Conservation (phyloP, 2,797 vertebrate species). For the Lagorchestes hirsutus region DNA sequence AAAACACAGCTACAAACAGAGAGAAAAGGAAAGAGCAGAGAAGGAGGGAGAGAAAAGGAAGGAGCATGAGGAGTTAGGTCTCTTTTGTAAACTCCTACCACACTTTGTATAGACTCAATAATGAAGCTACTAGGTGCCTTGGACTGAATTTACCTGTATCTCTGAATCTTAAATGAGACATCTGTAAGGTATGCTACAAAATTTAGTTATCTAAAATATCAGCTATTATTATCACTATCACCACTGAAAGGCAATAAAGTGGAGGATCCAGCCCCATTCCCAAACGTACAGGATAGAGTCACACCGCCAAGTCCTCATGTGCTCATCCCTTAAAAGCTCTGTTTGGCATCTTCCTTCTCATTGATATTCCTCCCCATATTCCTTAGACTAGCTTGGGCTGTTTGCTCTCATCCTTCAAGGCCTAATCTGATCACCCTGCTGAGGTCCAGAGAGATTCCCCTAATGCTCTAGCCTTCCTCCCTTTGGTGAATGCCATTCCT, state of each 20-base stretch:
- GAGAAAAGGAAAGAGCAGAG: background rate
- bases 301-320: background rate
- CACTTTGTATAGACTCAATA: background rate
- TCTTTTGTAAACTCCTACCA: background rate
- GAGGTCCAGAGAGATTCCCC: background rate
- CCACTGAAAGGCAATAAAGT: background rate
- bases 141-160: background rate
- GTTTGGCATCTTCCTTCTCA: background rate
- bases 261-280: no score
- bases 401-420: background rate
- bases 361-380: background rate
- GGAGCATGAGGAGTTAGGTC: background rate
- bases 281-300: background rate
- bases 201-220: background rate
- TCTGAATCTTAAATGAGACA: background rate
- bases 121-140: background rate
- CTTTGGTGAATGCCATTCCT: no score
- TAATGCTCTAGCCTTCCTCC: background rate
- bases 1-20: background rate
- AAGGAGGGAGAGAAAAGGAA: background rate
- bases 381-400: background rate
- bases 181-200: background rate
- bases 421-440: background rate
- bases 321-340: background rate
- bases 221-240: background rate